Conservation (phyloP, 2,888 invertebrate species). For the Pimpla rufipes region DNA sequence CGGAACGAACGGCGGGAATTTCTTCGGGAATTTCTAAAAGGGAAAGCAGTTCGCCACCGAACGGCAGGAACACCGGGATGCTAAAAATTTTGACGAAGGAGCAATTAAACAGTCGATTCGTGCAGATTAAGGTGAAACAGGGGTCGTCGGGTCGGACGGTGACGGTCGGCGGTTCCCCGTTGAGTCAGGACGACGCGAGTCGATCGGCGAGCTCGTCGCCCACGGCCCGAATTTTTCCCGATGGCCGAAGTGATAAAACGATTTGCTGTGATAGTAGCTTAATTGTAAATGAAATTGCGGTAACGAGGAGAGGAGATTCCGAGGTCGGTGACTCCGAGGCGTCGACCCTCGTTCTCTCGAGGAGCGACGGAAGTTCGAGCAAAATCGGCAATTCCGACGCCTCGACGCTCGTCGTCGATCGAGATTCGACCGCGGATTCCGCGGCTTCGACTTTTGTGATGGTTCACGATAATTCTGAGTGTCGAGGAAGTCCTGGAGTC, state of each 20-base stretch:
- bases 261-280: slow-evolving; percentile 48
- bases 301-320: slow-evolving; percentile 16
- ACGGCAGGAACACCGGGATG: slow-evolving; percentile 6
- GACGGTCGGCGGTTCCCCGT: slow-evolving; percentile 56
- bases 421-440: slow-evolving; percentile 57
- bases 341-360: slow-evolving; percentile 56
- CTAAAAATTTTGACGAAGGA: slow-evolving; percentile 78
- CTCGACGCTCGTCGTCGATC: slow-evolving; percentile 71
- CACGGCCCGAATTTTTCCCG: not conserved
- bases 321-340: slow-evolving; percentile 33
- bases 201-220: not conserved
- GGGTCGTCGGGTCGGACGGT: slow-evolving; percentile 71
- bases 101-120: slow-evolving; percentile 78
- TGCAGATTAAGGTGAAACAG: slow-evolving; percentile 72
- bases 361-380: slow-evolving; percentile 21
- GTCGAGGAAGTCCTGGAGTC: slow-evolving; percentile 2
- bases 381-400: slow-evolving; percentile 61
- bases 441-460: slow-evolving; percentile 70
- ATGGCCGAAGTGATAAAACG: slow-evolving; percentile 26
- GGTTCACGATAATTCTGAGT: slow-evolving; percentile 40
- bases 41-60: slow-evolving; percentile 1
- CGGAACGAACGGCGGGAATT: not conserved
- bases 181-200: slow-evolving; percentile 13
- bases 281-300: slow-evolving; percentile 48
- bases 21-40: not conserved